Conservation (phyloP, 2,888 invertebrate genomes). For the Cosmopolites sordidus region DNA sequence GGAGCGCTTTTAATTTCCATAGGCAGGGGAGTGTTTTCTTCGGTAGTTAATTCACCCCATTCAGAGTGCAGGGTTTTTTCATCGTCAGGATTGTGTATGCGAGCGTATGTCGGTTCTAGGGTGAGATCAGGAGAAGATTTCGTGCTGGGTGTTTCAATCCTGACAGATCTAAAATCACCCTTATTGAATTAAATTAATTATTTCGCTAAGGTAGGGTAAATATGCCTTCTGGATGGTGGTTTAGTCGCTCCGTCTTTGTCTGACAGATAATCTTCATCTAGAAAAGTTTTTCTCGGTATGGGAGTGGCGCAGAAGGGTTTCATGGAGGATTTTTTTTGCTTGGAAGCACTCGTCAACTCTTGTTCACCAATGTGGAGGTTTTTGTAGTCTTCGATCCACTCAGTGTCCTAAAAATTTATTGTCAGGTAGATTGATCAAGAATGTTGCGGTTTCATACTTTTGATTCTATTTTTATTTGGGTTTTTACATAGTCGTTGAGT, state of each 20-base stretch:
- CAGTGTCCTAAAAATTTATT: slow-evolving; percentile 32
- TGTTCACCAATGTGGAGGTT: slow-evolving; percentile 35
- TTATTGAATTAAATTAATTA: neutral
- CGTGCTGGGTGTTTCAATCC: slow-evolving; percentile 45
- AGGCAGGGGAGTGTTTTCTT: slow-evolving; percentile 33
- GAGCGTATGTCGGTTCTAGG: slow-evolving; percentile 33
- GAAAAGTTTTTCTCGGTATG: slow-evolving; percentile 32
- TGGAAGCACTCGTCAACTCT: slow-evolving; percentile 18
- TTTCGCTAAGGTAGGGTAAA: no score
- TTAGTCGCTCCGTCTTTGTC: slow-evolving; percentile 39
- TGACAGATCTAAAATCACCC: slow-evolving; percentile 39
- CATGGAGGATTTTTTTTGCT: slow-evolving; percentile 30
- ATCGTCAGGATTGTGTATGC: slow-evolving; percentile 39
- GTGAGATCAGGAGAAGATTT: slow-evolving; percentile 35
- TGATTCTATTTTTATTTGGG: slow-evolving; percentile 16
- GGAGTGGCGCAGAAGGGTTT: slow-evolving; percentile 41
- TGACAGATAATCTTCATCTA: slow-evolving; percentile 37
- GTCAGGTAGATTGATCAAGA: neutral
- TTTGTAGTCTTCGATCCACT: slow-evolving; percentile 45
- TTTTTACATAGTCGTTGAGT: slow-evolving; percentile 41
- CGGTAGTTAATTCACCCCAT: slow-evolving; percentile 43
- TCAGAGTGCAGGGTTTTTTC: slow-evolving; percentile 32
- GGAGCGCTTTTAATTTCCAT: slow-evolving; percentile 54
- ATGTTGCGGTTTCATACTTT: slow-evolving; percentile 11
- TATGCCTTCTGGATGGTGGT: slow-evolving; percentile 41